Evolutionary conservation across 92 coral and sea anemone species (phyloP).

Genomic region (Siderastrea siderea): DNA sequence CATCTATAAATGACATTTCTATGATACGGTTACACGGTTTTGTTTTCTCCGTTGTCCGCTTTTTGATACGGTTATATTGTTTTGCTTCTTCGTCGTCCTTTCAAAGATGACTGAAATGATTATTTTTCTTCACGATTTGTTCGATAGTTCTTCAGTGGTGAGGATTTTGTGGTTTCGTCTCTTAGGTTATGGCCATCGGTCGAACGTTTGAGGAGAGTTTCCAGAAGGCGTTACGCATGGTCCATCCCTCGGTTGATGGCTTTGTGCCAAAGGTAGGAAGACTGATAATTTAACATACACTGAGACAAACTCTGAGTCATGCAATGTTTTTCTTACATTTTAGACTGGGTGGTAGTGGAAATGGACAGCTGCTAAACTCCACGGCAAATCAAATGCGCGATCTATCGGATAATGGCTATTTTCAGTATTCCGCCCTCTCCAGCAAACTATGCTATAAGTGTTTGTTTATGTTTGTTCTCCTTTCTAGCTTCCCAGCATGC

Average conservation of each 20-base stretch:
- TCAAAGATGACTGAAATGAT: too few species aligned
- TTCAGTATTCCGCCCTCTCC: too few species aligned
- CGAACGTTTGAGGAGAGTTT: conserved; percentile 98
- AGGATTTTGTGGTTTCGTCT: neutral
- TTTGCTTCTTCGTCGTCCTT: too few species aligned
- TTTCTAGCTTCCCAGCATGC: conserved; percentile 89
- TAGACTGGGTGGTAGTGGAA: too few species aligned
- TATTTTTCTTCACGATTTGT: neutral
- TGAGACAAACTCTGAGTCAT: neutral
- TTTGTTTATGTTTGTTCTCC: neutral
- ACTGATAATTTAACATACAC: neutral
- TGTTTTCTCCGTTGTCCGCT: too few species aligned
- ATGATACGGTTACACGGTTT: too few species aligned
- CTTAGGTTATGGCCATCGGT: conserved; percentile 97
- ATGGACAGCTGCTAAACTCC: too few species aligned
- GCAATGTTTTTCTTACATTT: neutral
- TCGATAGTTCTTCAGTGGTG: neutral
- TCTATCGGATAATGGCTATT: too few species aligned
- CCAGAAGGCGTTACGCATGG: conserved; percentile 98
- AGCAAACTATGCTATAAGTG: neutral
- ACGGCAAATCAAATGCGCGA: too few species aligned
- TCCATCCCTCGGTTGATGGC: conserved; percentile 98
- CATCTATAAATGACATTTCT: too few species aligned
- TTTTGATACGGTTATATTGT: too few species aligned
- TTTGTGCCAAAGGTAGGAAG: conserved; percentile 83